phyloP scores from a whole-genome alignment of 2,113 vertebrate species.

The Cyprinodon brontotheroides region DNA sequence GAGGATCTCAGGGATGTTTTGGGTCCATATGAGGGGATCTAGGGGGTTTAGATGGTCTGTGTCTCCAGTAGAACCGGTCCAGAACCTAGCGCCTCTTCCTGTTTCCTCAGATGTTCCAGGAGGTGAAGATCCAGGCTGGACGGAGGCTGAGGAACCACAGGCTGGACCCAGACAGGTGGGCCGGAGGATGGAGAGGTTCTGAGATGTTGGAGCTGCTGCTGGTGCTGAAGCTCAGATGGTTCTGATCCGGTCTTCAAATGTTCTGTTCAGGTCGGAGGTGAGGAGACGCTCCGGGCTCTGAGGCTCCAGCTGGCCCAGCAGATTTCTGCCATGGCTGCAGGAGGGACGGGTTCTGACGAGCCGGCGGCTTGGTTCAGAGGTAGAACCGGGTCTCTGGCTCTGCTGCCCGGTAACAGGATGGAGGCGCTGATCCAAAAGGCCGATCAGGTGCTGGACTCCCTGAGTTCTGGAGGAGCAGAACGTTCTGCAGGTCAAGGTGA shows the following conservation, averaged over 20 bases:
- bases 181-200: too few relatives aligned
- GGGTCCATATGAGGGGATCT: too few relatives aligned
- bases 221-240: too few relatives aligned
- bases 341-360: constrained; percentile 6
- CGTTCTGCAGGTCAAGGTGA: constrained; percentile 30
- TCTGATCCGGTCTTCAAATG: background rate
- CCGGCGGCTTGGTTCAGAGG: constrained; percentile 37
- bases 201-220: too few relatives aligned
- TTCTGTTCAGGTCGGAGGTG: constrained; percentile 34
- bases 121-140: too few relatives aligned
- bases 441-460: constrained; percentile 54
- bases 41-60: too few relatives aligned
- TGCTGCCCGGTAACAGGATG: constrained; percentile 43
- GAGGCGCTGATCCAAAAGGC: constrained; percentile 68
- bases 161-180: too few relatives aligned
- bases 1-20: too few relatives aligned
- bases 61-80: too few relatives aligned
- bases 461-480: constrained; percentile 22
- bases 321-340: constrained; percentile 49
- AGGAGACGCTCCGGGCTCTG: constrained; percentile 44
- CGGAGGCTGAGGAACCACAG: too few relatives aligned
- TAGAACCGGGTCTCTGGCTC: background rate
- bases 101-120: too few relatives aligned
- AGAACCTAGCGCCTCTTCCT: too few relatives aligned
- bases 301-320: constrained; percentile 62